Conservation (phyloP, 37 sponge, comb jelly and placozoan species). For the Eunapius fragilis region DNA sequence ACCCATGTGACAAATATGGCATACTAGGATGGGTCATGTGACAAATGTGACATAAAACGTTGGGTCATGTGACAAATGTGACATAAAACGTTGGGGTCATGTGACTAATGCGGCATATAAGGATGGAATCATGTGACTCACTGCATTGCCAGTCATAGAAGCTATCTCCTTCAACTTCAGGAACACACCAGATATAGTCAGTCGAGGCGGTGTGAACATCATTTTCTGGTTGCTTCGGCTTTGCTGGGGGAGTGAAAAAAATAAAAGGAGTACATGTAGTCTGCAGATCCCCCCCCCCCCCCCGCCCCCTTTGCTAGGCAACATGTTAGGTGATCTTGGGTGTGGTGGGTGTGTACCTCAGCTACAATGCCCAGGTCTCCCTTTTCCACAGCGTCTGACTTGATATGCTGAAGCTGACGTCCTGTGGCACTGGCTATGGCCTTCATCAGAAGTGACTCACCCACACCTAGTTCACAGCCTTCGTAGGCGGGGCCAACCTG, state of each 20-base stretch:
- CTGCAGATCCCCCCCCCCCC: no score
- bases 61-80: no score
- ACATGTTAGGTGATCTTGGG: no score
- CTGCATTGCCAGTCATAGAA: conserved; percentile 75
- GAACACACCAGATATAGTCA: conserved; percentile 84
- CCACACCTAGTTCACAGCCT: conserved; percentile 93
- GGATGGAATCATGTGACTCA: conserved; percentile 18
- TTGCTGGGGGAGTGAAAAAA: conserved; percentile 23
- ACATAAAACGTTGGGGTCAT: no score
- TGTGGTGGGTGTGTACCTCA: conserved; percentile 46
- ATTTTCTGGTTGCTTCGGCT: conserved; percentile 88
- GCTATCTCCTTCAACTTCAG: conserved; percentile 89
- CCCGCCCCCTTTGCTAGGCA: neutral
- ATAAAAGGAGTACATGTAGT: neutral
- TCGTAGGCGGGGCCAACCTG: conserved; percentile 94
- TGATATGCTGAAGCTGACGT: conserved; percentile 79
- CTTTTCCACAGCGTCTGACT: conserved; percentile 71
- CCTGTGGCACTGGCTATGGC: conserved; percentile 89
- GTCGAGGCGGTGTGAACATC: conserved; percentile 94
- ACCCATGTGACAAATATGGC: no score
- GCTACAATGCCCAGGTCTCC: conserved; percentile 97
- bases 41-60: no score
- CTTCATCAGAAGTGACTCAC: conserved; percentile 85
- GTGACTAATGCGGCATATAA: neutral
- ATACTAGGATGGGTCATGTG: no score